Conservation (phyloP, 1,140 invertebrate genomes). For the Trinorchestia longiramus region DNA sequence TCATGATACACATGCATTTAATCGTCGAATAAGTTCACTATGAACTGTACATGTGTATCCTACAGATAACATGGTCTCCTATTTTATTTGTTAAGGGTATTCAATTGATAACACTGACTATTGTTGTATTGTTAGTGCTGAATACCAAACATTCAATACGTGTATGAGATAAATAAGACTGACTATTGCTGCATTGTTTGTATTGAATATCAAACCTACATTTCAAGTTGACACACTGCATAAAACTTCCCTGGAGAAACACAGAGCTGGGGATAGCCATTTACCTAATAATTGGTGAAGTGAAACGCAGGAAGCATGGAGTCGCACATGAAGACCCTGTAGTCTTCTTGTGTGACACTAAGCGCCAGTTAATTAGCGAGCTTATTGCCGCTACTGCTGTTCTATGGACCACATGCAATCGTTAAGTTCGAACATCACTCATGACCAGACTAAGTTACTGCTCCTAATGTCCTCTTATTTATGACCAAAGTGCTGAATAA, state of each 20-base stretch:
- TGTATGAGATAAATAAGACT: background rate
- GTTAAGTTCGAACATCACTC: slow-evolving; percentile 49
- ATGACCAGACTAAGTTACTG: slow-evolving; percentile 45
- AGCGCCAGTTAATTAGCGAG: slow-evolving; percentile 20
- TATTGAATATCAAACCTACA: background rate
- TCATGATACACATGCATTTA: background rate
- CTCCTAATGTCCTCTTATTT: slow-evolving; percentile 42
- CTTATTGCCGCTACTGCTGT: slow-evolving; percentile 48
- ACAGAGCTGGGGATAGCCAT: background rate
- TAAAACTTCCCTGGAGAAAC: background rate
- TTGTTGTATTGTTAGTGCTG: background rate
- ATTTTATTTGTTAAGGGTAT: background rate
- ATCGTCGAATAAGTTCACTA: background rate
- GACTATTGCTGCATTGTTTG: background rate
- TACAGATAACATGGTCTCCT: background rate
- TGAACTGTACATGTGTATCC: background rate
- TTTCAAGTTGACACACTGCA: background rate
- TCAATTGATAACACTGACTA: background rate
- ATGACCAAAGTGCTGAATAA: slow-evolving; percentile 37
- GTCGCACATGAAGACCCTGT: background rate
- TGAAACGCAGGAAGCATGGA: background rate
- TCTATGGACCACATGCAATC: slow-evolving; percentile 25
- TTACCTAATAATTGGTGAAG: background rate
- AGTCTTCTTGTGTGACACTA: background rate
- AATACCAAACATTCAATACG: background rate